Percentiles rank a stretch among this genome's conserved stretches.
Evolutionary conservation across 2,888 invertebrate species (phyloP).

Genomic region (Drosophila testacea): DNA sequence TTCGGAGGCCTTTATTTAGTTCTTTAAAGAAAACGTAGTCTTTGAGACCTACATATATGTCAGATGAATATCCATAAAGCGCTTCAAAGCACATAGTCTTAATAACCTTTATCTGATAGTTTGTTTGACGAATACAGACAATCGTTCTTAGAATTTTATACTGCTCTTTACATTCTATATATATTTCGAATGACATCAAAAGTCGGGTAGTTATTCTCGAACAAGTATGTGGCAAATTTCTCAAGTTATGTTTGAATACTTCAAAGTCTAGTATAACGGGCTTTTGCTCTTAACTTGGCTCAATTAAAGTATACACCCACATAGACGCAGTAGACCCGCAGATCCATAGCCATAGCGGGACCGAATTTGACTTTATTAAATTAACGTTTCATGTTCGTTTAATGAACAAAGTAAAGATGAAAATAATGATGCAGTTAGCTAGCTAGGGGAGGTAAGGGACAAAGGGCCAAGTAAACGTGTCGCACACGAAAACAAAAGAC

Average conservation of each 20-base stretch:
- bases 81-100: too few species aligned
- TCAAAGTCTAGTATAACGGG: slow-evolving; percentile 40
- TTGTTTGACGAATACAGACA: too few species aligned
- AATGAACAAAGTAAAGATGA: slow-evolving; percentile 79
- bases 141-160: too few species aligned
- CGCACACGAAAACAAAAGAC: slow-evolving; percentile 70
- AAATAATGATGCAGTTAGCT: slow-evolving; percentile 77
- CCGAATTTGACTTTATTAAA: slow-evolving; percentile 77
- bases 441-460: slow-evolving; percentile 15
- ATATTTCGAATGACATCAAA: background rate
- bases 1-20: too few species aligned
- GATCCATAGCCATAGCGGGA: slow-evolving; percentile 31
- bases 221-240: background rate
- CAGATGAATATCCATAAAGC: too few species aligned
- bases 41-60: too few species aligned
- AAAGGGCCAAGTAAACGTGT: slow-evolving; percentile 62
- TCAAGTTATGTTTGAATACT: slow-evolving; percentile 13
- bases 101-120: too few species aligned
- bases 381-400: slow-evolving; percentile 81
- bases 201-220: background rate
- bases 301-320: slow-evolving; percentile 43
- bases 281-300: slow-evolving; percentile 33
- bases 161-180: too few species aligned
- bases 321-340: background rate
- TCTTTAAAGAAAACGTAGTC: too few species aligned